phyloP scores from a whole-genome alignment of 2,113 vertebrate genomes.

The Solea solea region DNA sequence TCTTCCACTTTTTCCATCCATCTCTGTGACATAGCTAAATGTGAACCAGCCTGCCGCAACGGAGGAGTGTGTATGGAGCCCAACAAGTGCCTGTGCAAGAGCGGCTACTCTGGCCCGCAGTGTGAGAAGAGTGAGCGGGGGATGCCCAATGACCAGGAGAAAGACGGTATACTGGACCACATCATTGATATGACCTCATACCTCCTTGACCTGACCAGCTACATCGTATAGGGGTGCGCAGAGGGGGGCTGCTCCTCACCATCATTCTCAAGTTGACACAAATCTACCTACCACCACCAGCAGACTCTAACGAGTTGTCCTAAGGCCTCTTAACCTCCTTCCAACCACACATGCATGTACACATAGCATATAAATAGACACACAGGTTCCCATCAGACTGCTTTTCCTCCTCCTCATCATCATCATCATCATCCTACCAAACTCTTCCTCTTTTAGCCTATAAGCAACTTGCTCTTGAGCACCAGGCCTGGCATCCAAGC shows the following conservation, averaged over 20 bases:
- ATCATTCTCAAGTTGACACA: slow-evolving; percentile 61
- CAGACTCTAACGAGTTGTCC: slow-evolving; percentile 67
- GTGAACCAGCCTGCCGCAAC: slow-evolving; percentile 92
- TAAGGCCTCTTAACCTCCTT: slow-evolving; percentile 49
- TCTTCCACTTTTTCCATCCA: background rate
- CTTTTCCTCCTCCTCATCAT: slow-evolving; percentile 37
- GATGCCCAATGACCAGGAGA: slow-evolving; percentile 90
- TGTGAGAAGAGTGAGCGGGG: slow-evolving; percentile 89
- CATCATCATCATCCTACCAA: slow-evolving; percentile 28
- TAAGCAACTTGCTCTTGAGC: slow-evolving; percentile 73
- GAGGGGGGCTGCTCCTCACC: slow-evolving; percentile 45
- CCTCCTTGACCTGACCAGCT: slow-evolving; percentile 96
- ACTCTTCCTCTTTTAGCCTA: slow-evolving; percentile 55
- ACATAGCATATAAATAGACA: slow-evolving; percentile 26
- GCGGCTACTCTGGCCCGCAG: slow-evolving; percentile 78
- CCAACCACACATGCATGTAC: slow-evolving; percentile 31
- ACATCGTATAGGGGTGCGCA: slow-evolving; percentile 88
- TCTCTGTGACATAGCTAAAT: slow-evolving; percentile 86
- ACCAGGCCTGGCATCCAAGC: slow-evolving; percentile 72
- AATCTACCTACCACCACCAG: slow-evolving; percentile 77
- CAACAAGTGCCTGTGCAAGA: slow-evolving; percentile 97
- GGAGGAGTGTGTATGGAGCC: slow-evolving; percentile 96
- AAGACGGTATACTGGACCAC: slow-evolving; percentile 96
- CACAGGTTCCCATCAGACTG: slow-evolving; percentile 48
- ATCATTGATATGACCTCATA: slow-evolving; percentile 99